Evolutionary conservation across 2,888 invertebrate genomes (phyloP), one percentile per base, ranked within the genome.

Genomic region (Plagodis pulveraria): DNA sequence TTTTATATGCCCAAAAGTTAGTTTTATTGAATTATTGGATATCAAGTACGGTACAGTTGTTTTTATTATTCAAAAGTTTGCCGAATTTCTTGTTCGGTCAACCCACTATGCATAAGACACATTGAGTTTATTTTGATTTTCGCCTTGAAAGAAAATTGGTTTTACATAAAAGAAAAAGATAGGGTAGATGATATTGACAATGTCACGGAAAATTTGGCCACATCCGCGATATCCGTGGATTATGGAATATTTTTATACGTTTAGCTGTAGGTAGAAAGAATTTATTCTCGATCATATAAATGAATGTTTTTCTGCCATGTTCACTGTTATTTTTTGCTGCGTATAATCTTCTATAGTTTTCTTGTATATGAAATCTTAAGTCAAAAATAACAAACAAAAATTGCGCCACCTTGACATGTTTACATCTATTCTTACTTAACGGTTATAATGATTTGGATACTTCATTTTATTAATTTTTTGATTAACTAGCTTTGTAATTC

Each of bases 21-120:
- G 81, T 77, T 80, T 87, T 89, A 90, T 91, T 89, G 89, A 89
- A 91, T 90, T 89, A 91, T 90, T 87, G 88, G 87, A 90, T 91
- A 87, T 91, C 89, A 87, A 91, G 86, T 86, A 79, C 84, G 85
- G 84, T 83, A 69, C 81, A 86, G 81, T 85, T 88, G 85, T 86
- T 87, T 87, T 85, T 87, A 83, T 87, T 85, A 84, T 86, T 86
- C 82, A 81, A 87, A 88, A 86, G 77, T 88, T 86, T 77, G 62
- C 70, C 69, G 69, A 76, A 75, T 79, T 77, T 77, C 75, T 74
- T 69, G 71, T 73, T 68, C 73, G 74, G 68, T 60, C 72, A 58
- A 60, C 69, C 72, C 71, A 75, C 75, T 75, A 72, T 71, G 76
- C 69, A 75, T 72, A 76, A 76, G 78, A 82, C 80, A 83, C 74